A percentile compares a stretch with the other conserved stretches of the same genome.
These are phyloP conservation scores for Drosophila siamana DNA, from an alignment of 2,888 invertebrate genomes.

Conservation along the genomic window DNA sequence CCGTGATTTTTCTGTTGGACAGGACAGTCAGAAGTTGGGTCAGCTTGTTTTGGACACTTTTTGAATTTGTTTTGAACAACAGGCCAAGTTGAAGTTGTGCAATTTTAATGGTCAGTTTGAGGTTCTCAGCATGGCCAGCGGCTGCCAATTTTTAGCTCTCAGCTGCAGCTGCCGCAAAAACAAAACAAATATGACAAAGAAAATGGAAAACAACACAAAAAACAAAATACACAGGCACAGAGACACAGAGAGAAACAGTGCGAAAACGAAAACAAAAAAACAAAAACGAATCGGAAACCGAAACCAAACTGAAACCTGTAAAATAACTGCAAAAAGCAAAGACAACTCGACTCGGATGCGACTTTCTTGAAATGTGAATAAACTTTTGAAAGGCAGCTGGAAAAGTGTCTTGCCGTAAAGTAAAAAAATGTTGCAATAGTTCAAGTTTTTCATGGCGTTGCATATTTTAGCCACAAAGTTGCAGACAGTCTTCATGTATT, in stretches of 20 bases:
- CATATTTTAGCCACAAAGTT: constrained; percentile 70
- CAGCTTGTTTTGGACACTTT: constrained; percentile 17
- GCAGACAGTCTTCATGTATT: constrained; percentile 44
- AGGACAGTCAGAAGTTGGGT: constrained; percentile 12
- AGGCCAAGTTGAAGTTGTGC: constrained; percentile 20
- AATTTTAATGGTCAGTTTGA: constrained; percentile 59
- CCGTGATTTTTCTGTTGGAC: constrained; percentile 10
- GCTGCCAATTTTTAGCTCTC: constrained; percentile 52
- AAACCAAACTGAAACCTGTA: constrained; percentile 20
- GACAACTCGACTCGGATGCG: constrained; percentile 46
- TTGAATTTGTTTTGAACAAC: constrained; percentile 19
- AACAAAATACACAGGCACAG: neutral
- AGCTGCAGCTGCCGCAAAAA: constrained; percentile 35
- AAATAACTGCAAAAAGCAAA: constrained; percentile 27
- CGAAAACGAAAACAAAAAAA: constrained; percentile 26
- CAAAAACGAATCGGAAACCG: constrained; percentile 21
- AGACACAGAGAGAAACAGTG: neutral
- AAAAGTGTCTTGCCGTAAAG: constrained; percentile 40
- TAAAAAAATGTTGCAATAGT: constrained; percentile 73
- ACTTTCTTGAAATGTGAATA: constrained; percentile 74
- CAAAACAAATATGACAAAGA: constrained; percentile 21
- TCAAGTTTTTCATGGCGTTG: constrained; percentile 77
- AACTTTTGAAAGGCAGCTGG: constrained; percentile 58
- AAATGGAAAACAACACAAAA: constrained; percentile 17
- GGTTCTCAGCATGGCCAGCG: constrained; percentile 14